These are phyloP conservation scores for Chloropsis hardwickii DNA, from an alignment of 2,113 vertebrate genomes.

Conservation along the genomic window DNA sequence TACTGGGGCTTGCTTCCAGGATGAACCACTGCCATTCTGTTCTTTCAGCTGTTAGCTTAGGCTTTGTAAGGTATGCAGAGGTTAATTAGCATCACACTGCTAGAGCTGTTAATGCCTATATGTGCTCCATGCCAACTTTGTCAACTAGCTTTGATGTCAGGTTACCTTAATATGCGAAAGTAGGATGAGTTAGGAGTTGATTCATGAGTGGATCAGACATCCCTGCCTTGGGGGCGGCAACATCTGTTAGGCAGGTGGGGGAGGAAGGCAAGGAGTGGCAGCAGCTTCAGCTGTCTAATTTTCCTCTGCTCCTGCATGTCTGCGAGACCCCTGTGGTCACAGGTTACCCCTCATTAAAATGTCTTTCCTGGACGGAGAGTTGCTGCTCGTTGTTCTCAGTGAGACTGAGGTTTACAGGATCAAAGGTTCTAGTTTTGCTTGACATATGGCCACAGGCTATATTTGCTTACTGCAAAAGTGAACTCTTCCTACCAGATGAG, in stretches of 20 bases:
- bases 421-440: neutral
- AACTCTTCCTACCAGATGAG: neutral
- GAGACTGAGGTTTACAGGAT: neutral
- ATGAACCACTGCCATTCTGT: neutral
- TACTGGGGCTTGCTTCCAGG: neutral
- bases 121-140: neutral
- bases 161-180: neutral
- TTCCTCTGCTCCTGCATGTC: neutral
- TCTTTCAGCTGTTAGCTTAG: accelerated
- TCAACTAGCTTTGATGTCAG: neutral
- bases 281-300: neutral
- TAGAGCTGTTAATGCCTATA: neutral
- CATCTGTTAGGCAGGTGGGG: neutral
- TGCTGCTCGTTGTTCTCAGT: neutral
- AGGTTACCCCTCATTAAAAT: neutral
- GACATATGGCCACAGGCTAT: neutral
- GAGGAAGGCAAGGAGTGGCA: neutral
- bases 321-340: neutral
- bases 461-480: neutral
- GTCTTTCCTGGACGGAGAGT: neutral
- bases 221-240: neutral
- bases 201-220: neutral
- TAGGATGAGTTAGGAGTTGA: neutral
- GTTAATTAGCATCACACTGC: neutral
- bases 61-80: neutral